Percentiles rank a stretch among this genome's conserved stretches.
Conservation (phyloP, 2,113 vertebrate species). For the Paracanthobrama guichenoti region DNA sequence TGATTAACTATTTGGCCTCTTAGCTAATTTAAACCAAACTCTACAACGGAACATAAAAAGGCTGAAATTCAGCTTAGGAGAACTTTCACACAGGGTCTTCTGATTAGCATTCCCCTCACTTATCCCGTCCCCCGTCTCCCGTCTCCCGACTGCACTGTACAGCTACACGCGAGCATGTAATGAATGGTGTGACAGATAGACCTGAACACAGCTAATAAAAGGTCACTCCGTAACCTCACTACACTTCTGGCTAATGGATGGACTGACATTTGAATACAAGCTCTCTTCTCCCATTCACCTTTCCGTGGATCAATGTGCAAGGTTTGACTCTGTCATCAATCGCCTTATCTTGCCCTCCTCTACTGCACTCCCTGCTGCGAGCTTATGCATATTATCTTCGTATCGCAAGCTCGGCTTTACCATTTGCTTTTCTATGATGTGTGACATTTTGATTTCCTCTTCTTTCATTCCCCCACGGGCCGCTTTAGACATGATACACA, state of each 20-base stretch:
- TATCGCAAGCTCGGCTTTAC: slow-evolving; percentile 22
- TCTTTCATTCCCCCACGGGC: neutral
- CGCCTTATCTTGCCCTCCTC: neutral
- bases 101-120: slow-evolving; percentile 50
- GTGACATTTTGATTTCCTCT: slow-evolving; percentile 44
- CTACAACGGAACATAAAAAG: neutral
- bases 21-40: neutral
- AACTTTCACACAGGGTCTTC: slow-evolving; percentile 6
- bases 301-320: slow-evolving; percentile 41
- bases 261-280: slow-evolving; percentile 56
- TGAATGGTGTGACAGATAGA: slow-evolving; percentile 54
- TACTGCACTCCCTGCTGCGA: neutral
- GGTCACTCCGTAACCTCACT: slow-evolving; percentile 52
- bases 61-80: neutral
- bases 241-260: slow-evolving; percentile 51
- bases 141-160: slow-evolving; percentile 5
- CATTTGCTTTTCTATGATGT: slow-evolving; percentile 45
- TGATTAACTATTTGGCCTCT: neutral
- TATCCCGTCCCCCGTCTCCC: neutral
- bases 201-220: slow-evolving; percentile 48
- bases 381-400: slow-evolving; percentile 26
- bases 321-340: slow-evolving; percentile 36
- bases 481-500: neutral
- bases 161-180: slow-evolving; percentile 29
- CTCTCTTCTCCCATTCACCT: slow-evolving; percentile 31